phyloP scores from a whole-genome alignment of 2,888 invertebrate genomes.

The Meliscaeva auricollis region DNA sequence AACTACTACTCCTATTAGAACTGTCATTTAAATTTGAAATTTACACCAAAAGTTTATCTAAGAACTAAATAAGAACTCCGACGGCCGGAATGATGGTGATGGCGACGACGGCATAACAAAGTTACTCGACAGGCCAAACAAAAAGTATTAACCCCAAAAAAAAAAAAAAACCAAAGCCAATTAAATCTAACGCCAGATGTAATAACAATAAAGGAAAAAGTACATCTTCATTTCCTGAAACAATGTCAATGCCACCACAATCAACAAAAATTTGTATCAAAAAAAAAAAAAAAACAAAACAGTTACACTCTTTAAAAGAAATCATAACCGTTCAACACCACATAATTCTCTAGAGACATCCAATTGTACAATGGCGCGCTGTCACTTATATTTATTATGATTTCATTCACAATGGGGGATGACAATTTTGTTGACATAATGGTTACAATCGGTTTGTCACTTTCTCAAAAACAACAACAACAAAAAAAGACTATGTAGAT shows the following conservation, averaged over 20 bases:
- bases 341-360: slow-evolving; percentile 42
- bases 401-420: slow-evolving; percentile 27
- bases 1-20: too few species aligned
- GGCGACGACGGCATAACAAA: slow-evolving; percentile 15
- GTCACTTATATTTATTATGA: slow-evolving; percentile 51
- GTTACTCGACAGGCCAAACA: neutral
- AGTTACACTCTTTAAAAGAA: slow-evolving; percentile 62
- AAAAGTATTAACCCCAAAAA: neutral
- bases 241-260: slow-evolving; percentile 18
- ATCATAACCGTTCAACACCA: slow-evolving; percentile 71
- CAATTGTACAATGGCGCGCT: slow-evolving; percentile 36
- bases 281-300: slow-evolving; percentile 22
- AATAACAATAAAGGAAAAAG: slow-evolving; percentile 70
- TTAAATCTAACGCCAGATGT: slow-evolving; percentile 72
- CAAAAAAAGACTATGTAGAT: neutral
- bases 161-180: slow-evolving; percentile 55
- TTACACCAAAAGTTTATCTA: too few species aligned
- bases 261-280: slow-evolving; percentile 15
- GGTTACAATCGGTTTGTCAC: slow-evolving; percentile 60
- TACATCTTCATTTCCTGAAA: slow-evolving; percentile 60
- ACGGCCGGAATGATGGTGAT: too few species aligned
- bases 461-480: slow-evolving; percentile 2
- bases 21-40: too few species aligned
- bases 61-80: too few species aligned
- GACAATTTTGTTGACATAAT: slow-evolving; percentile 67